Conservation (phyloP, 1,140 invertebrate genomes). For the Papilio dardanus region DNA sequence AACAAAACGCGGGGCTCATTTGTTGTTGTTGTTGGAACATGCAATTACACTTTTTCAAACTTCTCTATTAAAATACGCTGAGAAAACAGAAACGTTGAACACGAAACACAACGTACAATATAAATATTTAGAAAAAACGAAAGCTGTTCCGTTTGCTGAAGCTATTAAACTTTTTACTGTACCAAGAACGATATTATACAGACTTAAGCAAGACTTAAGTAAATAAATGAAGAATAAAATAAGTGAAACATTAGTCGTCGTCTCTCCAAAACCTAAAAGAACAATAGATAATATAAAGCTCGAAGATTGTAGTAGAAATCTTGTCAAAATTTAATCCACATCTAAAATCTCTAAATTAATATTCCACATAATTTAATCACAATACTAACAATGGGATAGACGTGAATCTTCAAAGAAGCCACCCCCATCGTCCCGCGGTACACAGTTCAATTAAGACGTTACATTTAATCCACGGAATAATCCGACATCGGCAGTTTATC, state of each 20-base stretch:
- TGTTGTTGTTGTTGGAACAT: slow-evolving; percentile 10
- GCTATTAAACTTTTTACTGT: slow-evolving; percentile 5
- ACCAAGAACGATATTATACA: background rate
- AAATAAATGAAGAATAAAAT: background rate
- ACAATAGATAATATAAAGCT: too few relatives aligned
- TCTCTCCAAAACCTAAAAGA: background rate
- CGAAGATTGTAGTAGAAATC: too few relatives aligned
- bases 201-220: background rate
- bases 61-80: slow-evolving; percentile 12
- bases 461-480: background rate
- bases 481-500: background rate
- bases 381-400: background rate
- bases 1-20: slow-evolving; percentile 8
- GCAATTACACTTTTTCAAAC: slow-evolving; percentile 18
- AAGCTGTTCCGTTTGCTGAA: background rate
- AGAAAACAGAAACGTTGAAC: background rate
- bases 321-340: too few relatives aligned
- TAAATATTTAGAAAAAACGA: slow-evolving; percentile 5
- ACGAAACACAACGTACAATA: background rate
- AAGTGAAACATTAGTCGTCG: background rate
- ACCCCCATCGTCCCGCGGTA: background rate
- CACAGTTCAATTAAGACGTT: background rate
- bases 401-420: background rate
- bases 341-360: background rate
- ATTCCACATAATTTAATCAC: background rate